Evolutionary conservation across 2,888 invertebrate genomes (phyloP).

Genomic region (Drosophila anomelani): DNA sequence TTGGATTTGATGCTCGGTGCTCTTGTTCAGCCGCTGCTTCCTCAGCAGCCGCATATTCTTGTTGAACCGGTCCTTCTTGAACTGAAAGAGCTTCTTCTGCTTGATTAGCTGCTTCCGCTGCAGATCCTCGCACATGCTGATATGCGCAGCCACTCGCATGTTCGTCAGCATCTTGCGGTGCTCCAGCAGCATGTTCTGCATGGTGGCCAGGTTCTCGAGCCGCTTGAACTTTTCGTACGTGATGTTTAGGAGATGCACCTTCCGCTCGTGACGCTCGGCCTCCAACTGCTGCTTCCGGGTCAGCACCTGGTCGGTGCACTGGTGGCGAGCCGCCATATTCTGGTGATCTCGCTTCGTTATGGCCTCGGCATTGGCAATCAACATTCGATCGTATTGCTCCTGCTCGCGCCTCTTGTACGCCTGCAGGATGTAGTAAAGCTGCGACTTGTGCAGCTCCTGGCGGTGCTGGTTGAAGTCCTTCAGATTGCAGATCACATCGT

Average conservation of each 20-base stretch:
- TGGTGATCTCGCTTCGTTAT: conserved; percentile 78
- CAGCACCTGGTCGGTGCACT: conserved; percentile 66
- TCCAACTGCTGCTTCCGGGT: conserved; percentile 68
- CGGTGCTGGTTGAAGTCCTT: conserved; percentile 89
- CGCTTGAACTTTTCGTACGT: conserved; percentile 65
- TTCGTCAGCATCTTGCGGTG: conserved; percentile 76
- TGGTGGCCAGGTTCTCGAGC: conserved; percentile 60
- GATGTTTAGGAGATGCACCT: conserved; percentile 57
- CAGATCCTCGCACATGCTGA: conserved; percentile 71
- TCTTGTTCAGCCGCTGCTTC: conserved; percentile 50
- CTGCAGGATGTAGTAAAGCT: conserved; percentile 86
- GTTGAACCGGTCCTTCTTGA: conserved; percentile 79
- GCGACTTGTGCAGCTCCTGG: conserved; percentile 86
- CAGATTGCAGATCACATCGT: conserved; percentile 87
- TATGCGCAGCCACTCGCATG: conserved; percentile 69
- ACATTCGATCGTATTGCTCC: conserved; percentile 76
- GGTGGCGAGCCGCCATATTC: conserved; percentile 61
- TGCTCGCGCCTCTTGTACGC: conserved; percentile 73
- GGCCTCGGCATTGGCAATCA: conserved; percentile 81
- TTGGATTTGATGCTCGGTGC: conserved; percentile 67
- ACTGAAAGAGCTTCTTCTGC: conserved; percentile 81
- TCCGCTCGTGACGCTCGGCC: conserved; percentile 57
- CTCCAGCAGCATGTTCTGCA: conserved; percentile 60
- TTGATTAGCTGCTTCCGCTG: conserved; percentile 80
- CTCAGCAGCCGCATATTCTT: conserved; percentile 63